Evolutionary conservation across 2,797 vertebrate species (phyloP).

Genomic region (Mus spretus): DNA sequence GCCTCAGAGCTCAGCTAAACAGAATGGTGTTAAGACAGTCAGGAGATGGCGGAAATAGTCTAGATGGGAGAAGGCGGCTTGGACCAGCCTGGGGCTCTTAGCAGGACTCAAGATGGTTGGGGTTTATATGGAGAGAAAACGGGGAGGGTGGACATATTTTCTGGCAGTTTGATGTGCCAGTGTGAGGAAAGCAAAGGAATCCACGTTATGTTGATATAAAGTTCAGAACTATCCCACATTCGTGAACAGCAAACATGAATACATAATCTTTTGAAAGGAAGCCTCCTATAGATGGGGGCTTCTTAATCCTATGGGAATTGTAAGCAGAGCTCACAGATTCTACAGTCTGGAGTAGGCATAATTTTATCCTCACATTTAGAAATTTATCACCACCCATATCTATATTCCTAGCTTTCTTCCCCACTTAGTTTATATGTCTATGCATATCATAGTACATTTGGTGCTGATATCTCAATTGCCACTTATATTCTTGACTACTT

Average conservation of each 20-base stretch:
- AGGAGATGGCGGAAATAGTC: not conserved
- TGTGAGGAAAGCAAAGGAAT: not conserved
- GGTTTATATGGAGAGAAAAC: not conserved
- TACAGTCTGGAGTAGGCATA: not conserved
- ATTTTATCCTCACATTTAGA: not conserved
- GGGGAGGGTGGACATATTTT: not conserved
- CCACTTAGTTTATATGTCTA: not conserved
- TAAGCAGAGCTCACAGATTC: not conserved
- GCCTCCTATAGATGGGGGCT: not conserved
- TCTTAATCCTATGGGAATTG: fast-evolving
- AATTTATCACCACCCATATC: not conserved
- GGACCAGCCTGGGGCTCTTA: fast-evolving
- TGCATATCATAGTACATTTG: not conserved
- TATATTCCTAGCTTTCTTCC: not conserved
- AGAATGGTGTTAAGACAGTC: not conserved
- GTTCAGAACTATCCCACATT: not conserved
- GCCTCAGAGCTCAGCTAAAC: not conserved
- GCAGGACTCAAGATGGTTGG: not conserved
- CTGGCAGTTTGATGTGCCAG: not conserved
- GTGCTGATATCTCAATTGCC: not conserved
- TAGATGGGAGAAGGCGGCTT: not conserved
- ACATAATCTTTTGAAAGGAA: not conserved
- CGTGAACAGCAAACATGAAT: not conserved
- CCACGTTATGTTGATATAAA: not conserved
- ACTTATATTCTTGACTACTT: not conserved